These are phyloP conservation scores for Phalloptychus januarius DNA, from an alignment of 2,797 vertebrate genomes.

Conservation along the genomic window DNA sequence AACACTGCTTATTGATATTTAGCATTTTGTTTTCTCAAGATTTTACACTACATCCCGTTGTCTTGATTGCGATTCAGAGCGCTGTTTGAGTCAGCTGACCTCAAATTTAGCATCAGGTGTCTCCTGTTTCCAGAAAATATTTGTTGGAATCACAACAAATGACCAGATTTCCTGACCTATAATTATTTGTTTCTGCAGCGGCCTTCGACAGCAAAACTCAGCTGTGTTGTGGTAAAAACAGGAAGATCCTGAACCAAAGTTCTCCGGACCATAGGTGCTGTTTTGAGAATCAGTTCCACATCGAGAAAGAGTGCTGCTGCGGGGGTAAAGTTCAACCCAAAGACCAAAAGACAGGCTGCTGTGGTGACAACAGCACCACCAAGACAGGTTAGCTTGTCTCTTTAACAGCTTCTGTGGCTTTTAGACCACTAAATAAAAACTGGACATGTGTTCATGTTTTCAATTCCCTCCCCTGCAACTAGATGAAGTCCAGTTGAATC, in stretches of 20 bases:
- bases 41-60: not conserved
- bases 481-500: not conserved
- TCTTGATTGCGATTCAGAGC: not conserved
- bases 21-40: not conserved
- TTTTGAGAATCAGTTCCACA: not conserved
- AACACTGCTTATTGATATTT: not conserved
- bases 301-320: not conserved
- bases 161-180: not conserved
- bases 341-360: not conserved
- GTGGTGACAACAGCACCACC: not conserved
- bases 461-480: not conserved
- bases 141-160: no score
- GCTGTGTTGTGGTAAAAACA: conserved; percentile 5
- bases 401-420: not conserved
- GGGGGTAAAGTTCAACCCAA: fast-evolving
- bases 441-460: not conserved
- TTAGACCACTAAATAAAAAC: not conserved
- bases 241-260: fast-evolving
- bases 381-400: not conserved
- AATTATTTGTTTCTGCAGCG: not conserved
- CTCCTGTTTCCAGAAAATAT: not conserved
- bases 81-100: not conserved
- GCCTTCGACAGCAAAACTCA: not conserved
- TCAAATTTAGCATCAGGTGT: not conserved
- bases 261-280: not conserved